Base-by-base conservation (phyloP, 2,113 vertebrate genomes). In the Clupea harengus region DNA sequence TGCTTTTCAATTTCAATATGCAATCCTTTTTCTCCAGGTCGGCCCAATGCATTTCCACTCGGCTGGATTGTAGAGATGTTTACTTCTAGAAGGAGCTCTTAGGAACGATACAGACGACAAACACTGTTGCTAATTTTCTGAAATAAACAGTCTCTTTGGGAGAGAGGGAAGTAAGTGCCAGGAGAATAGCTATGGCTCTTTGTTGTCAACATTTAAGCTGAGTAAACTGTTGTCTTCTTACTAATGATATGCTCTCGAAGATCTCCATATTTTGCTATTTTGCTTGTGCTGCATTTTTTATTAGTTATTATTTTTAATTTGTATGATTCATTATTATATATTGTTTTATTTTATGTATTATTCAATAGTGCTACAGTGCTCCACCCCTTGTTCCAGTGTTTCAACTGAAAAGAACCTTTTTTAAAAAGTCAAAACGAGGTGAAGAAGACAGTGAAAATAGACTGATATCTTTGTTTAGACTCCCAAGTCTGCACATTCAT, bases 1-100 rank as follows among this genome's bases (percentile, higher is more conserved):
- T 87, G 85, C 88, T 91, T 90, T 92, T 91, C 91, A 90, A 86
- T 85, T 91, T 92, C 85, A 87, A 45, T 90, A 89, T 89, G n/a
- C 25, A 75, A 50, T 75, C 45, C 57, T 85, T 89, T 89, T 87
- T 88, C 80, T 82, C 64, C 80, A 85, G 82, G 67, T 83, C 44
- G 57, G 80, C 45, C n/a, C 81, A 44, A 81, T 54, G 80, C 85
- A 85, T 83, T 88, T 89, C 86, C 85, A 57, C 49, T 64, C 54
- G 32, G 83, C 78, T 89, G 82, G 32, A 15, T 88, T 86, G 88
- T 82, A 52, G 86, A 72, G 86, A 82, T 87, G 88, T 89, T 92
- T 89, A 90, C 82, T 39, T 39, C 39, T 83, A 82, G 82, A 45
- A 32, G 64, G 88, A 88, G 89, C 87, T 87, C 89, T 86, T 87